phyloP scores from a whole-genome alignment of 37 sponge, comb jelly and placozoan species.

The Geodia barretti region DNA sequence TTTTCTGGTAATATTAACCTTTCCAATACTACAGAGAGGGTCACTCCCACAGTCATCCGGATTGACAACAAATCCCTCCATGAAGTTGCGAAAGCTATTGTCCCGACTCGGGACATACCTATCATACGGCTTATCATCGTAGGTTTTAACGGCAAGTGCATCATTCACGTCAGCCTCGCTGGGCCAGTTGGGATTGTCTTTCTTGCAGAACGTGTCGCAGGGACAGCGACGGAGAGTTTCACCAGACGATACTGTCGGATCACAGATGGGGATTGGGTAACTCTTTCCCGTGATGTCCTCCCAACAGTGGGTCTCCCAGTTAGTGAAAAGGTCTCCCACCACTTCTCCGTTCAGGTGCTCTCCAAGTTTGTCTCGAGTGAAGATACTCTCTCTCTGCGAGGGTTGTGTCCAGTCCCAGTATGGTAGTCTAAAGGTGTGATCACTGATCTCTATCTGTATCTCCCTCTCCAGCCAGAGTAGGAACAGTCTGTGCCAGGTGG shows the following conservation, averaged over 20 bases:
- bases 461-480: conserved; percentile 61
- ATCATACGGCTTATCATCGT: conserved; percentile 29
- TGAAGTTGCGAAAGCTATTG: conserved; percentile 3
- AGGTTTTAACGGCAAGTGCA: not conserved
- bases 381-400: conserved; percentile 22
- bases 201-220: conserved; percentile 24
- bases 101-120: not conserved
- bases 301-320: not conserved
- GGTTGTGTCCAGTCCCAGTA: conserved; percentile 59
- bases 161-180: conserved; percentile 7
- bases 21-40: not conserved
- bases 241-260: not conserved
- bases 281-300: not conserved
- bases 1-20: too few species aligned
- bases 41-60: not conserved
- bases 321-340: not conserved
- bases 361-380: conserved; percentile 25
- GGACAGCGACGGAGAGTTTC: conserved; percentile 13
- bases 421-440: conserved; percentile 41
- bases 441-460: conserved; percentile 27
- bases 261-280: not conserved
- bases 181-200: conserved; percentile 50
- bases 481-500: conserved; percentile 46
- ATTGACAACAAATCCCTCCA: conserved; percentile 5
- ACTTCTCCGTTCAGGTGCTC: conserved; percentile 2